Base-by-base conservation (phyloP, 2,797 vertebrate genomes). In the Microtus agrestis region DNA sequence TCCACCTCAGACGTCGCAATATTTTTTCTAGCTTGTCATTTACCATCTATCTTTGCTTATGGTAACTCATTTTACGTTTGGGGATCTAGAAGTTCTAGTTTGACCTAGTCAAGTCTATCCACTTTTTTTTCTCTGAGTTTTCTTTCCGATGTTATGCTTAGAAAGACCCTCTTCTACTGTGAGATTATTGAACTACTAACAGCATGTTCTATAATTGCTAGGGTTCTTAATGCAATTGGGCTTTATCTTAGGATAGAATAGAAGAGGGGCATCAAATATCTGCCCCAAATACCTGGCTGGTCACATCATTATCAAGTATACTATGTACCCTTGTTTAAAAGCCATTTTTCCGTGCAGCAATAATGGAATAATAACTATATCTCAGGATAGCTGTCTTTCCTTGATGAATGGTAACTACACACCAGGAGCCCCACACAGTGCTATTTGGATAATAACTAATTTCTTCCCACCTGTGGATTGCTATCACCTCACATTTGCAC, bases 1-100 rank as follows among this genome's bases (percentile, higher is more conserved):
- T 71, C 89, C 94, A 17, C 37, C 43, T 91, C 77, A 92, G 23
- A 65, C 87, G 29, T n/a, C 74, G 59, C 59, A 95, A 79, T 91
- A 85, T 81, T 51, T 93, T 91, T 80, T 29, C 4, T 61, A 73
- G 29, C 29, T 77, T 91, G 54, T 71, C 77, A n/a, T 69, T 95
- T 37, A 65, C 67, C 59, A 37, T 63, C 48, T 77, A 80, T 76
- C 63, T 51, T 90, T 91, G 29, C 31, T 85, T 46, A 65, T 11
- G 2, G 2, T 19, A 6, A 46, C 17, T 91, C 48, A 37, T 37
- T 91, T 81, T 93, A 23, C 46, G 61, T 87, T 82, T 85, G 56
- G 37, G 48, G 89, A 27, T 37, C 37, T 63, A 21, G n/a, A 81
- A 43, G 37, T 73, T 61, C 89, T 40, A 27, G 23, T 63, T 85